These are phyloP conservation scores for Ochropacha duplaris DNA, from an alignment of 2,888 invertebrate species.

Conservation along the genomic window DNA sequence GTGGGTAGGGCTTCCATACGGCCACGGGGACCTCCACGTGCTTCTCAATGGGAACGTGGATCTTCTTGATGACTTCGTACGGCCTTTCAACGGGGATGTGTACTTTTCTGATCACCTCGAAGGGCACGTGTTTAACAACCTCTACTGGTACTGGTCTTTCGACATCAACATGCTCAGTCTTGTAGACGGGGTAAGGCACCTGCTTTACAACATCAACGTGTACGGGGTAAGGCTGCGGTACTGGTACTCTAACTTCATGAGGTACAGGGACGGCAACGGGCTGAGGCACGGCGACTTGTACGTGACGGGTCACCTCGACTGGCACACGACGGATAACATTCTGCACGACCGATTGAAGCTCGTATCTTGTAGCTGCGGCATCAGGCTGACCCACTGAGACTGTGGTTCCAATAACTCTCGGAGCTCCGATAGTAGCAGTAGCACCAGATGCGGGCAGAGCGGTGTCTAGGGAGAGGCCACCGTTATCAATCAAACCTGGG, in stretches of 20 bases:
- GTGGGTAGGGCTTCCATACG: slow-evolving; percentile 75
- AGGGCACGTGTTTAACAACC: slow-evolving; percentile 67
- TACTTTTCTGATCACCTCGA: slow-evolving; percentile 72
- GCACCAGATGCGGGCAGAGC: slow-evolving; percentile 16
- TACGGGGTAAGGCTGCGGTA: slow-evolving; percentile 76
- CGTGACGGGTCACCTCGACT: slow-evolving; percentile 71
- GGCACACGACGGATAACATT: slow-evolving; percentile 72
- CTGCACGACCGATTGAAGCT: slow-evolving; percentile 73
- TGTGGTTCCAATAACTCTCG: slow-evolving; percentile 59
- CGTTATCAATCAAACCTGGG: slow-evolving; percentile 16
- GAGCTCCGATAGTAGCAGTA: slow-evolving; percentile 38
- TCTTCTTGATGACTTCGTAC: slow-evolving; percentile 73
- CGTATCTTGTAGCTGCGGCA: slow-evolving; percentile 56
- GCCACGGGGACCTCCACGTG: slow-evolving; percentile 72
- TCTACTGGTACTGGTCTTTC: slow-evolving; percentile 72
- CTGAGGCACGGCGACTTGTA: slow-evolving; percentile 67
- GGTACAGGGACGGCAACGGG: slow-evolving; percentile 69
- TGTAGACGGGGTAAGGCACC: slow-evolving; percentile 75
- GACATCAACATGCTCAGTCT: slow-evolving; percentile 69
- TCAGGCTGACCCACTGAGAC: slow-evolving; percentile 56
- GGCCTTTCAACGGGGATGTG: slow-evolving; percentile 70
- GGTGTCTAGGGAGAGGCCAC: slow-evolving; percentile 23
- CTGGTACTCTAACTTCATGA: slow-evolving; percentile 69
- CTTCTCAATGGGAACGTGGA: slow-evolving; percentile 71
- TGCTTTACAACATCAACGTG: slow-evolving; percentile 72